These are phyloP conservation scores for Ceratoteleas bidentatus DNA, from an alignment of 1,140 invertebrate genomes.

Conservation along the genomic window DNA sequence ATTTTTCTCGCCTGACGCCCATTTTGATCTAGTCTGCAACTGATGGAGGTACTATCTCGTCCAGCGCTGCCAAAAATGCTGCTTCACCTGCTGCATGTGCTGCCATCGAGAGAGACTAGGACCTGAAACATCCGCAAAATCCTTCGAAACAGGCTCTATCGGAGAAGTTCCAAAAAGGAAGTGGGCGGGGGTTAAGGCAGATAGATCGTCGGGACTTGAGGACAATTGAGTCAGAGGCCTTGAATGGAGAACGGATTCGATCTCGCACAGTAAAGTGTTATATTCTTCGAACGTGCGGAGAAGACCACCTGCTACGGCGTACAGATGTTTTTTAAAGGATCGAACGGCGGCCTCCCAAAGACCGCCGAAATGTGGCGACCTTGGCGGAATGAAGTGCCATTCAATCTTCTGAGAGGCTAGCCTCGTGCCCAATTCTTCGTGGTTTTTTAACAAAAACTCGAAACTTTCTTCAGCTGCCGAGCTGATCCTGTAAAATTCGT, in stretches of 20 bases:
- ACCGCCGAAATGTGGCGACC: not conserved
- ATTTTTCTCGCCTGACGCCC: not conserved
- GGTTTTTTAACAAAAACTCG: not conserved
- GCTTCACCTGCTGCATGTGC: not conserved
- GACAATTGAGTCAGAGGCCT: slow-evolving; percentile 1
- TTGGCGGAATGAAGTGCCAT: not conserved
- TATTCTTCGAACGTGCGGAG: slow-evolving; percentile 2
- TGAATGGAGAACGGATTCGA: not conserved
- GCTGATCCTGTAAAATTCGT: not conserved
- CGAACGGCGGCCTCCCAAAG: not conserved
- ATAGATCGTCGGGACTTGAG: not conserved
- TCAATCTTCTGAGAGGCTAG: not conserved
- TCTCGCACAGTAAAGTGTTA: not conserved
- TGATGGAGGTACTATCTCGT: not conserved
- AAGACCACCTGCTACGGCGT: not conserved
- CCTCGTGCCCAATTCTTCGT: not conserved
- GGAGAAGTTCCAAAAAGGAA: not conserved
- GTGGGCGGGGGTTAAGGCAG: slow-evolving; percentile 1
- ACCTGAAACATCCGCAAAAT: slow-evolving; percentile 4
- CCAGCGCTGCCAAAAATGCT: slow-evolving; percentile 3
- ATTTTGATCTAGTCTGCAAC: slow-evolving; percentile 1
- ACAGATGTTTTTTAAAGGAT: not conserved
- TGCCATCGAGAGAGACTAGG: not conserved
- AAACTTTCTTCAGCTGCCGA: not conserved
- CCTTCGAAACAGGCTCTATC: not conserved